Evolutionary conservation across 2,797 vertebrate genomes (phyloP).

Genomic region (Leptodactylus fallax): DNA sequence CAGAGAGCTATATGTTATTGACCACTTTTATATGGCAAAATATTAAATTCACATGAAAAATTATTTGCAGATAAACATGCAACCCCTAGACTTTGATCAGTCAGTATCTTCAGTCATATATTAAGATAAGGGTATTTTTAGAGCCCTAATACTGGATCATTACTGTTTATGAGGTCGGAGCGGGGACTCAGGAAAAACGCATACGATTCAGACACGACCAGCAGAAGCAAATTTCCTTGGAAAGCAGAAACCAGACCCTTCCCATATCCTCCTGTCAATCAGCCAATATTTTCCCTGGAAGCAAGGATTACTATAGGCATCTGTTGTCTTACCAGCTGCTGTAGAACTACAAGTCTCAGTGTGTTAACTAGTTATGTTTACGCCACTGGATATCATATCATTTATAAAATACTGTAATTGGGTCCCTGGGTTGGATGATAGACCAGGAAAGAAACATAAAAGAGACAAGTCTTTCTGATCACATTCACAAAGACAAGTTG

Average conservation of each 20-base stretch:
- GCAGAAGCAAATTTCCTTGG: background rate
- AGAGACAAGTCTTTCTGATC: background rate
- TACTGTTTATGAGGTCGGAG: background rate
- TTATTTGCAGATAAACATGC: background rate
- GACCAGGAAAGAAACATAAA: background rate
- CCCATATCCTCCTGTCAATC: background rate
- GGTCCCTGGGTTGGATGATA: too few relatives aligned
- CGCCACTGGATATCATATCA: background rate
- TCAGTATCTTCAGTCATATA: background rate
- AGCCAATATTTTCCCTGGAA: background rate
- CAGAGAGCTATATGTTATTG: background rate
- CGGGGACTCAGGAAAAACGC: background rate
- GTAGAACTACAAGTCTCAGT: constrained; percentile 6
- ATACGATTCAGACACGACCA: background rate
- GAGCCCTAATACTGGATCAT: background rate
- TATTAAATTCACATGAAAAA: background rate
- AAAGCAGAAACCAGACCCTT: background rate
- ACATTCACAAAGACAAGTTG: background rate
- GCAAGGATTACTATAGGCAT: background rate
- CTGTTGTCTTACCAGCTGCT: too few relatives aligned
- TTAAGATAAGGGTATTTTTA: constrained; percentile 17
- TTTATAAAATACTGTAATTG: background rate
- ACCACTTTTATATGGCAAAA: background rate
- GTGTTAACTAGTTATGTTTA: background rate
- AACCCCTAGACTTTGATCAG: constrained; percentile 15